Evolutionary conservation across 2,797 vertebrate species (phyloP).

Genomic region (Squalus acanthias): DNA sequence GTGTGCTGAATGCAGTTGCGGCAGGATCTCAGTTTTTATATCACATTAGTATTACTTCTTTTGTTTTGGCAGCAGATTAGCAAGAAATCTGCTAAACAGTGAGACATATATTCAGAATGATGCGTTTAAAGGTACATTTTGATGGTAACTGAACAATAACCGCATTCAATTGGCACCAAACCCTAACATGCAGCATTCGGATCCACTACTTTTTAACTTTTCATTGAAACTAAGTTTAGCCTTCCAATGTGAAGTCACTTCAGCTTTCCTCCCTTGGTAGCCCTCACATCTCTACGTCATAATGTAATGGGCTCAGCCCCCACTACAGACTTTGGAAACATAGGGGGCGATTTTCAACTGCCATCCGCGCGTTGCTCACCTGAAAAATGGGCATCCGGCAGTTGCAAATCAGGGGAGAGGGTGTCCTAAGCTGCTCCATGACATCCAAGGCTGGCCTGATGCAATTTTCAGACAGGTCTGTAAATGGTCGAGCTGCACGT

Average conservation of each 20-base stretch:
- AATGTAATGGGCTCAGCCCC: neutral
- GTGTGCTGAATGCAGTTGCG: constrained; percentile 28
- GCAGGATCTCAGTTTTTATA: constrained; percentile 33
- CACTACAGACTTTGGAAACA: neutral
- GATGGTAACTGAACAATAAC: neutral
- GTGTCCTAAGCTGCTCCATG: neutral
- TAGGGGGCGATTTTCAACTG: neutral
- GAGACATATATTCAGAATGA: constrained; percentile 4
- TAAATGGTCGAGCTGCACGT: neutral
- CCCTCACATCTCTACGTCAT: neutral
- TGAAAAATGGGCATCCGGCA: neutral
- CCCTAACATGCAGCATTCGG: neutral
- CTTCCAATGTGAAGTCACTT: neutral
- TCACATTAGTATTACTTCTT: constrained; percentile 31
- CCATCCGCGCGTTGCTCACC: neutral
- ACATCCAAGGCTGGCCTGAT: neutral
- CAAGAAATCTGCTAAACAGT: constrained; percentile 5
- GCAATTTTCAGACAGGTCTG: neutral
- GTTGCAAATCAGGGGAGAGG: too few relatives aligned
- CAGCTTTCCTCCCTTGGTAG: neutral
- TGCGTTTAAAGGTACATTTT: neutral
- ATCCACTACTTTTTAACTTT: neutral
- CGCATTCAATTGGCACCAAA: neutral
- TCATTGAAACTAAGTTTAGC: neutral
- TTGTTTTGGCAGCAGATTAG: constrained; percentile 33